phyloP scores from a whole-genome alignment of 2,888 invertebrate genomes.

The Zaprionus bogoriensis region DNA sequence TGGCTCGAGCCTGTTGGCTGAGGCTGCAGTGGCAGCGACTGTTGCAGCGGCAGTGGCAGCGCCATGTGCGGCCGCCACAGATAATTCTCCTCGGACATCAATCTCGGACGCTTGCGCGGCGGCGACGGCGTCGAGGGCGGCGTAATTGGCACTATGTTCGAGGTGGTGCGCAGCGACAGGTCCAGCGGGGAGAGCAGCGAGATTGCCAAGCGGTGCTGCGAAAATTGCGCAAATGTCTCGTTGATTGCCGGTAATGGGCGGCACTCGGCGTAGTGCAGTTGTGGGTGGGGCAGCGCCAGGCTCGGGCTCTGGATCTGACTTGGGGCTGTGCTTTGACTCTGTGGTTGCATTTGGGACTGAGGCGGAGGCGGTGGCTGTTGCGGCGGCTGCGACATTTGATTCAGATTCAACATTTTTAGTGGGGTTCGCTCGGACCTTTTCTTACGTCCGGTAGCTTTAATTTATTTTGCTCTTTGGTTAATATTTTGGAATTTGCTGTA shows the following conservation, averaged over 20 bases:
- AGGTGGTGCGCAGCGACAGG: slow-evolving; percentile 79
- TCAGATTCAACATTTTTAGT: slow-evolving; percentile 47
- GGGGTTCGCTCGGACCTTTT: not conserved
- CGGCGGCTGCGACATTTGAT: slow-evolving; percentile 22
- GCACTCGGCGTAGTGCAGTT: slow-evolving; percentile 70
- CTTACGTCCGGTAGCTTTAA: not conserved
- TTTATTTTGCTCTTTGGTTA: not conserved
- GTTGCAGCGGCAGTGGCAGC: slow-evolving; percentile 8
- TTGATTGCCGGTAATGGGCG: slow-evolving; percentile 81
- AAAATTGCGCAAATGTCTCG: slow-evolving; percentile 82
- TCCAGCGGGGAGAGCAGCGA: slow-evolving; percentile 81
- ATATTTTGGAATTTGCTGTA: no score
- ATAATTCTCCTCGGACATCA: slow-evolving; percentile 77
- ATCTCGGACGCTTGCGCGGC: slow-evolving; percentile 80
- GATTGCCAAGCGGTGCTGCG: slow-evolving; percentile 60
- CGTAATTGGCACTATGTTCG: slow-evolving; percentile 81
- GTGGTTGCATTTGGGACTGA: not conserved
- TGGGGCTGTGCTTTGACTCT: no score
- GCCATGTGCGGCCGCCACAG: slow-evolving; percentile 80
- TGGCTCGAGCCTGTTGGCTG: slow-evolving; percentile 37
- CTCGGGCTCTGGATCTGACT: not conserved
- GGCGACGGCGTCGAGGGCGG: slow-evolving; percentile 83
- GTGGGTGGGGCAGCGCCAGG: slow-evolving; percentile 34
- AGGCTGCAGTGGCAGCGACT: slow-evolving; percentile 36
- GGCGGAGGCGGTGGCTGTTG: slow-evolving; percentile 27